Evolutionary conservation across 1,140 invertebrate genomes (phyloP), one percentile per base, ranked within the genome.

Genomic region (Drosophila funebris): DNA sequence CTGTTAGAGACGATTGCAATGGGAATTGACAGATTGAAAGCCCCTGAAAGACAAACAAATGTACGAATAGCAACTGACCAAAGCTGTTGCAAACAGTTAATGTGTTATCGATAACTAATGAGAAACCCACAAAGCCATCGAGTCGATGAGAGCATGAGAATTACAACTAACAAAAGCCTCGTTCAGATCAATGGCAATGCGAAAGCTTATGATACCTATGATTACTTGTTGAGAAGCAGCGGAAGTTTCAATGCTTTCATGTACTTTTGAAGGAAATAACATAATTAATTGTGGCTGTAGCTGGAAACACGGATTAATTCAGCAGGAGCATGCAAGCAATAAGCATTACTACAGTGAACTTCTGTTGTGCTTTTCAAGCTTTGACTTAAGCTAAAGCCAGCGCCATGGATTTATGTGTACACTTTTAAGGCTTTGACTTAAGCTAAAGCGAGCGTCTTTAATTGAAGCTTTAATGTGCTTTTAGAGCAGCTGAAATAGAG

Each of bases 21-120:
- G 52, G 43, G 20, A 52, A 52, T 36, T 72, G 69, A 67, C 69
- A 72, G 62, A 37, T 27, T 48, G 52, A 56, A 46, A 41, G 31
- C 3, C 27, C 22, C 13, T 4, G n/a, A n/a, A 24, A 27, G 31
- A 48, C 24, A 62, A 36, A 46, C 48, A 69, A 69, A 36, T 69
- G 46, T 31, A 46, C 58, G 33, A 64, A 71, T 48, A 31, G 33
- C 48, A 44, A 63, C 48, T 60, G 57, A 22, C 16, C 27, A 22
- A 24, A 44, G 54, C 46, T 61, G 54, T 37, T 63, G 43, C 20
- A 39, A 46, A 50, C 52, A 41, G 31, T 43, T 50, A 57, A 66
- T 50, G 14, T 53, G 44, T n/a, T 41, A 44, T 57, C 52, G 43
- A 41, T 71, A 66, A 24, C 61, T n/a, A 13, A 58, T 33, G 16